A percentile compares a stretch with the other conserved stretches of the same genome.
phyloP scores from a whole-genome alignment of 2,113 vertebrate genomes.

The Amblyornis subalaris region DNA sequence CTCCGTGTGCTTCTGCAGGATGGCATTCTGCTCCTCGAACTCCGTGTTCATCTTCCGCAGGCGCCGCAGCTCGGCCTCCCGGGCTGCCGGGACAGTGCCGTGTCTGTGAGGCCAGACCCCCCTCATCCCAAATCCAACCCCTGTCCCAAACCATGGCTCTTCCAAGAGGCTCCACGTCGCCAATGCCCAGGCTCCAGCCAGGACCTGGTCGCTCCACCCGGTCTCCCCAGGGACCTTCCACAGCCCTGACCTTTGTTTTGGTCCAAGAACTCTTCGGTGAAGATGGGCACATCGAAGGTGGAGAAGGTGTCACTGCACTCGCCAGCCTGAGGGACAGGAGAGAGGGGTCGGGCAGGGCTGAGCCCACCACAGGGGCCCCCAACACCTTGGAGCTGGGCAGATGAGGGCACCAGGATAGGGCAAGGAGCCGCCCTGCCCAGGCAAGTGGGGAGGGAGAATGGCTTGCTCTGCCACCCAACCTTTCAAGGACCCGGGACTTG shows the following conservation, averaged over 20 bases:
- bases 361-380: background rate
- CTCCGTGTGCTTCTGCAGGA: conserved; percentile 92
- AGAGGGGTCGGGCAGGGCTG: background rate
- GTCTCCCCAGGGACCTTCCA: background rate
- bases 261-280: conserved; percentile 96
- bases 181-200: background rate
- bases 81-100: conserved; percentile 47
- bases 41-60: conserved; percentile 94
- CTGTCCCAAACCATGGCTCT: background rate
- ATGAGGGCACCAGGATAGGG: fast-evolving
- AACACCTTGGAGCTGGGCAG: background rate
- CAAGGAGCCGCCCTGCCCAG: background rate
- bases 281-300: conserved; percentile 90
- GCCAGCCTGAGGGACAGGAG: conserved; percentile 62
- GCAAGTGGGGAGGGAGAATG: background rate
- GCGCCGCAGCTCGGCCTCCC: conserved; percentile 91
- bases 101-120: fast-evolving
- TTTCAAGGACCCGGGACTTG: background rate
- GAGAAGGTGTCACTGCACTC: conserved; percentile 81
- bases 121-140: background rate
- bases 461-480: background rate
- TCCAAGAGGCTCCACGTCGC: background rate
- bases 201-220: fast-evolving
- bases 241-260: conserved; percentile 91
- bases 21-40: conserved; percentile 94